Evolutionary conservation across 2,113 vertebrate species (phyloP), one percentile per base, ranked within the genome.

Genomic region (Callopanchax toddi): DNA sequence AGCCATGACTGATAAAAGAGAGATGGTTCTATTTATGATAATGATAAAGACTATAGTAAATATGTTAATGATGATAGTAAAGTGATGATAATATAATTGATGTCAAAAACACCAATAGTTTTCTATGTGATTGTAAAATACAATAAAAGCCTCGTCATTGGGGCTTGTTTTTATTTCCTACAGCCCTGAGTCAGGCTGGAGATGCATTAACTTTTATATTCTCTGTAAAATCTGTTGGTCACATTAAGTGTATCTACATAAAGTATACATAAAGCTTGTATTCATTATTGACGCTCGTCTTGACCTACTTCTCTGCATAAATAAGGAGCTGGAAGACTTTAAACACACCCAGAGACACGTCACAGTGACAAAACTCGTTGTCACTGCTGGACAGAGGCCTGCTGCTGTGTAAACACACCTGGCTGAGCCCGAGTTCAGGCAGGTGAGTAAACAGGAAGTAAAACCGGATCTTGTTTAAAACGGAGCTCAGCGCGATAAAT

Each of bases 91-190:
- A 64, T 86, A 79, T 67, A 44, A 46, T 21, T 79, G 17, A 84
- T 87, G 80, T 88, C 79, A 84, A 76, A 75, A 79, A 86, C 76
- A 75, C 74, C 78, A 79, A 74, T 88, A 87, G 87, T 88, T 92
- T 91, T 91, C 70, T 90, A 91, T 88, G 86, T 88, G 85, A 89
- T 90, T 93, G 90, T 91, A 91, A 86, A 86, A 86, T 88, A 83
- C 73, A 68, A 85, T 61, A 12, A 60, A 83, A 67, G 79, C 84
- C 89, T 81, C 84, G 71, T 67, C 73, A 44, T 76, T 49, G 74
- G 67, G 89, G 86, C 81, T 74, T 39, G 82, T 77, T 77, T 84
- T 88, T 81, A 89, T 82, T 78, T 89, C 83, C 29, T 88, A 74
- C 69, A 63, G 89, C 85, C 79, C 79, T 53, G 52, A 75, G 69